These are phyloP conservation scores for Protodeltote pygarga DNA, from an alignment of 2,888 invertebrate genomes.

Conservation along the genomic window DNA sequence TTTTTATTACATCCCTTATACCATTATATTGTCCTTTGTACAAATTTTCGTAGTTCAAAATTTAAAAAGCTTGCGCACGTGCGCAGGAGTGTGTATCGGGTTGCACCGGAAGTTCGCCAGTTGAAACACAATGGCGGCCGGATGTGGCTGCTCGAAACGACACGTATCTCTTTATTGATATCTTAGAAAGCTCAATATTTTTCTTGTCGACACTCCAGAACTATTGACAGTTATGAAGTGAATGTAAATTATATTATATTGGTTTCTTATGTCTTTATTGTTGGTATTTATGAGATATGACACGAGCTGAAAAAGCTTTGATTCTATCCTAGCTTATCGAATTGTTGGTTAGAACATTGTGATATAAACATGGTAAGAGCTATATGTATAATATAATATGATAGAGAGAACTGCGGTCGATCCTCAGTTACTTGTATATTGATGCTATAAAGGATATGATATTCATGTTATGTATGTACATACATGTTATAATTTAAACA, in stretches of 20 bases:
- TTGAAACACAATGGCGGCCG: constrained; percentile 83
- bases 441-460: constrained; percentile 4
- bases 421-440: constrained; percentile 6
- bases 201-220: constrained; percentile 76
- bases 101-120: constrained; percentile 83
- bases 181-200: constrained; percentile 84
- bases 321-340: background rate
- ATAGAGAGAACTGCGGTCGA: constrained; percentile 11
- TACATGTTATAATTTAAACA: constrained; percentile 2
- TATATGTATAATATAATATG: no score
- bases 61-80: constrained; percentile 85
- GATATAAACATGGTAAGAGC: background rate
- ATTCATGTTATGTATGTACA: no score
- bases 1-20: constrained; percentile 29
- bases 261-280: constrained; percentile 38
- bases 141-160: constrained; percentile 85
- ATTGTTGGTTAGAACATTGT: background rate
- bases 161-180: constrained; percentile 87
- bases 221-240: constrained; percentile 67
- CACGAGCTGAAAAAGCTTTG: constrained; percentile 18
- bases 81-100: constrained; percentile 86
- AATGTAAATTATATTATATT: constrained; percentile 61
- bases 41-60: constrained; percentile 72
- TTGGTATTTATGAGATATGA: constrained; percentile 22
- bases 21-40: constrained; percentile 64